Evolutionary conservation across 2,797 vertebrate species (phyloP), one percentile per base, ranked within the genome.

Genomic region (Alcedo quadribrachys): DNA sequence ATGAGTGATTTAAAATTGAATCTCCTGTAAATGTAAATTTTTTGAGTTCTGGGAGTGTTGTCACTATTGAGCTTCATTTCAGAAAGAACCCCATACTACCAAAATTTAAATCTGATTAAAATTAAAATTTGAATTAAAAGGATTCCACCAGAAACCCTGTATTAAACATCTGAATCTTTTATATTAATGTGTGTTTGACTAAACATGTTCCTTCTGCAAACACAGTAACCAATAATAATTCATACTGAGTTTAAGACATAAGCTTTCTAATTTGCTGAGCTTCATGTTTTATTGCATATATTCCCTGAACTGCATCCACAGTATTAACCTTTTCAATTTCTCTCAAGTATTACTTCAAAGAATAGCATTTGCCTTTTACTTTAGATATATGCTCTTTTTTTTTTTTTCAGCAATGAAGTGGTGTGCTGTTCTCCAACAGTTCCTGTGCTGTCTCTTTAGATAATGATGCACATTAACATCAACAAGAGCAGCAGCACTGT

Each of bases 361-460:
- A 83, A 45, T 3, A 58, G 57, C 19, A 16, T 51, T 92, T 85
- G 61, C 58, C 77, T 91, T 89, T 82, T 69, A 50, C 68, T 58
- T 62, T 67, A 73, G 66, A 78, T 89, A 73, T 75, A 22, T 3
- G 21, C n/a, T 84, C 19, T 62, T 85, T 75, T 40, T 40, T 48
- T 33, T 33, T 40, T 40, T 81, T 93, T 85, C 54, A 33, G 16
- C 42, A 21, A 30, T 75, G 55, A 71, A 92, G 60, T 65, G 71
- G 33, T 93, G 43, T 73, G 67, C 54, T 85, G 54, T 69, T 89
- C 76, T 73, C 28, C 69, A 84, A 0, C 81, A 70, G 88, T 45
- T 93, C 82, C 67, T 90, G 50, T 81, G 87, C 95, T 96, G 92
- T 67, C 89, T 92, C 53, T 92, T 21, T 27, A 73, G 90, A 92